Evolutionary conservation across 1,140 invertebrate genomes (phyloP).

Genomic region (Rhynchophorus ferrugineus): DNA sequence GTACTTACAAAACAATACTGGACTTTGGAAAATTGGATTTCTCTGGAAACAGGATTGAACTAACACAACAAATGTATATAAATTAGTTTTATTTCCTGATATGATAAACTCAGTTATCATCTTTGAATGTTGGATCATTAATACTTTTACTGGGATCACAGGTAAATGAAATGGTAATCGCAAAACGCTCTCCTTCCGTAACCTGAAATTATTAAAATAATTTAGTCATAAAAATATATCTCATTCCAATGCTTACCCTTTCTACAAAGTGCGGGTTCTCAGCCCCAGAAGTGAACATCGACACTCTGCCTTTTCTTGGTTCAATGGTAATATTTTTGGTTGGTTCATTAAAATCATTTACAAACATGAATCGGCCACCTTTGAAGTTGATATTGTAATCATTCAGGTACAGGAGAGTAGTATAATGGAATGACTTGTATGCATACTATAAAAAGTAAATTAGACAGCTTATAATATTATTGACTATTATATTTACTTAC

Average conservation of each 20-base stretch:
- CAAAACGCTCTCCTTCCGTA: conserved; percentile 63
- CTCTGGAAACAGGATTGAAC: too few relatives aligned
- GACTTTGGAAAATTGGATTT: too few relatives aligned
- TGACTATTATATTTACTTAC: too few relatives aligned
- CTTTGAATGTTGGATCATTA: conserved; percentile 46
- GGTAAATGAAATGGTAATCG: conserved; percentile 79
- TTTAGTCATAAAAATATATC: not conserved
- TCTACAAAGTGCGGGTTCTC: conserved; percentile 83
- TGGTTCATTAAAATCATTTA: conserved; percentile 51
- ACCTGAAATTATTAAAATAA: conserved; percentile 7
- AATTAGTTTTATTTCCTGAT: too few relatives aligned
- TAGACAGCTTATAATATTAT: too few relatives aligned
- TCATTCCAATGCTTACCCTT: conserved; percentile 45
- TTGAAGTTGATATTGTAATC: conserved; percentile 69
- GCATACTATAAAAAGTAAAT: conserved; percentile 56
- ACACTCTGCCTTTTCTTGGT: conserved; percentile 68
- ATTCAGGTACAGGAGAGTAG: conserved; percentile 70
- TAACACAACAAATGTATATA: too few relatives aligned
- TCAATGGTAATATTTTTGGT: conserved; percentile 66
- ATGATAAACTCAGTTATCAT: too few relatives aligned
- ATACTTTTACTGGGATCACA: conserved; percentile 62
- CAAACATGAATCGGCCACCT: conserved; percentile 75
- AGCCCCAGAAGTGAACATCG: conserved; percentile 77
- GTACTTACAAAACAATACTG: too few relatives aligned
- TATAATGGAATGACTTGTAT: conserved; percentile 80